These are phyloP conservation scores for Ormyrus labotus DNA, from an alignment of 2,888 invertebrate genomes.

Conservation along the genomic window DNA sequence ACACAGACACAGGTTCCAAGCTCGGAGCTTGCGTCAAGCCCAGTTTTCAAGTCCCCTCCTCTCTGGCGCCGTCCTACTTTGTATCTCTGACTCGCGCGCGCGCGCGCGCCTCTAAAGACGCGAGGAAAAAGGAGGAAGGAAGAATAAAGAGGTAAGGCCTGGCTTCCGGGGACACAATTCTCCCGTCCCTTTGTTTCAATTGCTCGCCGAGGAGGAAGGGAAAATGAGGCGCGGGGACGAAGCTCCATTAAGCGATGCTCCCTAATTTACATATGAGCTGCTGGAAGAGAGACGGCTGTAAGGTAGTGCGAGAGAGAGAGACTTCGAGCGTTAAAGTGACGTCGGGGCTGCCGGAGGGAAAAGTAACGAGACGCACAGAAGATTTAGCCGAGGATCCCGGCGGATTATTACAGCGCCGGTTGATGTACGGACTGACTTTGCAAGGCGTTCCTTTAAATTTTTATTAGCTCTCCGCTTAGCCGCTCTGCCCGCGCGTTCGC, in stretches of 20 bases:
- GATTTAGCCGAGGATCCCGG: slow-evolving; percentile 4
- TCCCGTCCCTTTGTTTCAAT: slow-evolving; percentile 22
- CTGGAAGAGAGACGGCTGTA: background rate
- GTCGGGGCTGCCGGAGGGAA: background rate
- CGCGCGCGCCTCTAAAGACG: slow-evolving; percentile 17
- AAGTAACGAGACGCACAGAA: slow-evolving; percentile 27
- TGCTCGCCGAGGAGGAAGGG: background rate
- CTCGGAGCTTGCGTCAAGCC: slow-evolving; percentile 32
- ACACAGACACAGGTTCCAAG: background rate
- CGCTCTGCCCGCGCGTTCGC: too few species aligned
- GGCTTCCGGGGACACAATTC: slow-evolving; percentile 28
- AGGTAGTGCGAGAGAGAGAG: background rate
- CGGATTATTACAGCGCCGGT: slow-evolving; percentile 10
- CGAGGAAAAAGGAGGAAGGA: background rate
- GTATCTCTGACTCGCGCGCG: background rate
- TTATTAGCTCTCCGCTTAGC: background rate
- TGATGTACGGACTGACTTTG: background rate
- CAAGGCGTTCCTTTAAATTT: slow-evolving; percentile 2
- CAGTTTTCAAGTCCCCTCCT: slow-evolving; percentile 13
- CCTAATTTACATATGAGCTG: slow-evolving; percentile 30
- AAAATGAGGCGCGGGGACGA: background rate
- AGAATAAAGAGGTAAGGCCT: background rate
- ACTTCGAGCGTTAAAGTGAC: slow-evolving; percentile 22
- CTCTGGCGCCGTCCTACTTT: slow-evolving; percentile 54
- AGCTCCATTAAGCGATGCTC: slow-evolving; percentile 31